phyloP scores from a whole-genome alignment of 2,888 invertebrate species.

The Steinernema scapterisci region DNA sequence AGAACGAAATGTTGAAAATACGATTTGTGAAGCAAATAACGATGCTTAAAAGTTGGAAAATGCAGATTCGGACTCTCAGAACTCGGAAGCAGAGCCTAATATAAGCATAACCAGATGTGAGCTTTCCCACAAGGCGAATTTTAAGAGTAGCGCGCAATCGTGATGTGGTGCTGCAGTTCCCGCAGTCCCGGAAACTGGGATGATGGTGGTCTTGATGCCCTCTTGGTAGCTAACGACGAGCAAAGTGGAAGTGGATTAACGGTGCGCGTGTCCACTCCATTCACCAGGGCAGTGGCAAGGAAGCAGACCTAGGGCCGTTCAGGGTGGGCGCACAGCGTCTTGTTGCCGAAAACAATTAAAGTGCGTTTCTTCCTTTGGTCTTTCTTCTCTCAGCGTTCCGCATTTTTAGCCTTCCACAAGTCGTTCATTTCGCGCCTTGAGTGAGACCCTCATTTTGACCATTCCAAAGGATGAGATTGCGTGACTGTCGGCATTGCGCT shows the following conservation, averaged over 20 bases:
- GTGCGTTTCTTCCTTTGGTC: neutral
- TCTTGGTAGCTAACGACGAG: conserved; percentile 26
- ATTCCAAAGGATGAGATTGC: neutral
- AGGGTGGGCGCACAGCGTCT: neutral
- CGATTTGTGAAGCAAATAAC: too few relatives aligned
- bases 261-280: conserved; percentile 26
- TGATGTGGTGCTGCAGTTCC: neutral
- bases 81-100: too few relatives aligned
- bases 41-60: too few relatives aligned
- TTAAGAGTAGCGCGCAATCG: too few relatives aligned
- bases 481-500: neutral
- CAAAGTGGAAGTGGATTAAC: conserved; percentile 31
- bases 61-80: too few relatives aligned
- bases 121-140: too few relatives aligned
- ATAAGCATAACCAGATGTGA: too few relatives aligned
- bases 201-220: conserved; percentile 29
- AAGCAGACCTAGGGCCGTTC: neutral
- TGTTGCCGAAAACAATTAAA: neutral
- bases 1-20: too few relatives aligned
- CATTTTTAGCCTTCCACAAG: neutral
- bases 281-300: neutral
- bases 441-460: too few relatives aligned
- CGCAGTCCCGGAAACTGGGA: neutral
- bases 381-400: neutral
- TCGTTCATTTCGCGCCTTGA: too few relatives aligned